Evolutionary conservation across 2,797 vertebrate species (phyloP).

Genomic region (Carapus acus): DNA sequence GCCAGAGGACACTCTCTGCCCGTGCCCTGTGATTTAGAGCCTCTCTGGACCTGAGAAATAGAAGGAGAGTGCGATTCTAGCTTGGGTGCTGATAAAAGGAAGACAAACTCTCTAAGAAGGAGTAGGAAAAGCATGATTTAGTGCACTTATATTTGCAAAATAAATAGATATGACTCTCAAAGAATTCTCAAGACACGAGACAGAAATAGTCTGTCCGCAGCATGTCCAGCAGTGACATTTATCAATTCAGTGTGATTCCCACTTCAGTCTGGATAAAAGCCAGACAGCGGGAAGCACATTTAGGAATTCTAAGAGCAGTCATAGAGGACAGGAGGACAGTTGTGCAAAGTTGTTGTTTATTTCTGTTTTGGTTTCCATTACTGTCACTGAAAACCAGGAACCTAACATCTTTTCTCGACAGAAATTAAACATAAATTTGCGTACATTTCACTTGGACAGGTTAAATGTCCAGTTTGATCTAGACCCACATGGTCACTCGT

Average conservation of each 20-base stretch:
- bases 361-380: background rate
- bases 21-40: constrained; percentile 27
- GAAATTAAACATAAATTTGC: too few species aligned
- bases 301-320: too few species aligned
- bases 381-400: too few species aligned
- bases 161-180: constrained; percentile 22
- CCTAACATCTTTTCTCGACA: too few species aligned
- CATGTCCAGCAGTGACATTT: constrained; percentile 7
- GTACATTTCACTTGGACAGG: too few species aligned
- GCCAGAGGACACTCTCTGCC: constrained; percentile 9
- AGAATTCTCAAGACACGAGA: constrained; percentile 19
- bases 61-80: constrained; percentile 52
- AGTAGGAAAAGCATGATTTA: constrained; percentile 25
- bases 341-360: background rate
- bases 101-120: constrained; percentile 1
- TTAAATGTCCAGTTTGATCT: too few species aligned
- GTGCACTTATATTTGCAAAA: constrained; percentile 26
- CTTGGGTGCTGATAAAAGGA: constrained; percentile 52
- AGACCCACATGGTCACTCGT: too few species aligned
- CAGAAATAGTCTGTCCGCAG: constrained; percentile 10
- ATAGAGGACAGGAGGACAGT: too few species aligned
- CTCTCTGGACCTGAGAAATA: constrained; percentile 45
- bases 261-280: constrained; percentile 20
- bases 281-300: background rate
- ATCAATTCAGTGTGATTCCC: constrained; percentile 11